Evolutionary conservation across 1,140 invertebrate genomes (phyloP), one percentile per base, ranked within the genome.

Genomic region (Muscidifurax raptorellus): DNA sequence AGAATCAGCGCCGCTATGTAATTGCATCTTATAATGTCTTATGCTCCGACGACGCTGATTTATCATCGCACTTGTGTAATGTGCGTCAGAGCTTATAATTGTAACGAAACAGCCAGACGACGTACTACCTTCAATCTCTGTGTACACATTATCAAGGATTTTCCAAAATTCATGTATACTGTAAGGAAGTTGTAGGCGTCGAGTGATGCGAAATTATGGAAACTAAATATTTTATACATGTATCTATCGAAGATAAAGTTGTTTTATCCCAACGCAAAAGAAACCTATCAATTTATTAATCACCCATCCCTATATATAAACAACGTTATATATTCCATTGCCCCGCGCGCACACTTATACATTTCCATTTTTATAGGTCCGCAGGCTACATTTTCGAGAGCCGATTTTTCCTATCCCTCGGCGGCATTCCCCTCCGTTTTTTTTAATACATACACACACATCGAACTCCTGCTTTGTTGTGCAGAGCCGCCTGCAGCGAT

Each of bases 11-110:
- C n/a, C 59, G 69, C 15, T n/a, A 12, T 27, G 44, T 81, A 81
- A 81, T 81, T 81, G 36, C 44, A 59, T 71, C 44, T 81, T 27
- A 59, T 72, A 81, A 72, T 81, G 25, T 52, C 44, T 80, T 80
- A 52, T 66, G 40, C 36, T 71, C 15, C 27, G 44, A 40, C 28
- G 27, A 82, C 72, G 59, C 69, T 82, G 80, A 72, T 82, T 78
- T 64, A 59, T 64, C 47, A 36, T 80, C 80, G 12, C 69, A 47
- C 13, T 72, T 72, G 32, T 9, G 32, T 10, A 2, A 4, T 32
- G 30, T 72, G 12, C 30, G 71, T 32, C 27, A 5, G 28, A 9
- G 28, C 12, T 2, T n/a, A 25, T 82, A 64, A 82, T 82, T 82
- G 47, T 27, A 75, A 44, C 30, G 32, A 40, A 82, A 82, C 32